phyloP scores from a whole-genome alignment of 2,888 invertebrate genomes.

The Lathronympha strigana region DNA sequence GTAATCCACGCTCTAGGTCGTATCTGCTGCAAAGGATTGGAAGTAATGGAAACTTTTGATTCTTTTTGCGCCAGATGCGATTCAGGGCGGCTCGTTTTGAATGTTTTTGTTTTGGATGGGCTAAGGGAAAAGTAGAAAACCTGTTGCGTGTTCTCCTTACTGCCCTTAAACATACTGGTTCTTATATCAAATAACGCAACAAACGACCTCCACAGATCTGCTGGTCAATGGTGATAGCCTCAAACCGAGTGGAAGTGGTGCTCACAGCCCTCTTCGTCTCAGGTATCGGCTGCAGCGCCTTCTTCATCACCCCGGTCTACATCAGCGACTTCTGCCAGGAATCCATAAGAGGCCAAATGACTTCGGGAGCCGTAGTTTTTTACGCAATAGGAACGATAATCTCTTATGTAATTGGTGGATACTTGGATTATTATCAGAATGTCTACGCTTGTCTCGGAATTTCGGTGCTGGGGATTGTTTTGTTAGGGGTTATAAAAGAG shows the following conservation, averaged over 20 bases:
- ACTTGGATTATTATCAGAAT: slow-evolving; percentile 40
- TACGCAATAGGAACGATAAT: slow-evolving; percentile 27
- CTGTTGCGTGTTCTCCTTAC: too few species aligned
- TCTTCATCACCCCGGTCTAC: slow-evolving; percentile 43
- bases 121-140: too few species aligned
- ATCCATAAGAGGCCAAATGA: slow-evolving; percentile 45
- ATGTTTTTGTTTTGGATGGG: too few species aligned
- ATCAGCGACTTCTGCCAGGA: slow-evolving; percentile 46
- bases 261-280: slow-evolving; percentile 43
- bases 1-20: too few species aligned
- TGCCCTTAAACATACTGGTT: too few species aligned
- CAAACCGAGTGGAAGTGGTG: slow-evolving; percentile 41
- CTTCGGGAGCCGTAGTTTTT: slow-evolving; percentile 42
- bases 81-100: too few species aligned
- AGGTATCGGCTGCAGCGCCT: slow-evolving; percentile 41
- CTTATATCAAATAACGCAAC: too few species aligned
- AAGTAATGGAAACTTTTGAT: too few species aligned
- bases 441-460: slow-evolving; percentile 40
- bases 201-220: slow-evolving; percentile 41
- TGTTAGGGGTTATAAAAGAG: slow-evolving; percentile 35
- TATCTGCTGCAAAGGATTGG: too few species aligned
- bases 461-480: slow-evolving; percentile 35
- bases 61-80: too few species aligned
- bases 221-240: slow-evolving; percentile 41
- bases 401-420: slow-evolving; percentile 36